phyloP scores from a whole-genome alignment of 2,888 invertebrate genomes.

The Coelogynopora nodosa region DNA sequence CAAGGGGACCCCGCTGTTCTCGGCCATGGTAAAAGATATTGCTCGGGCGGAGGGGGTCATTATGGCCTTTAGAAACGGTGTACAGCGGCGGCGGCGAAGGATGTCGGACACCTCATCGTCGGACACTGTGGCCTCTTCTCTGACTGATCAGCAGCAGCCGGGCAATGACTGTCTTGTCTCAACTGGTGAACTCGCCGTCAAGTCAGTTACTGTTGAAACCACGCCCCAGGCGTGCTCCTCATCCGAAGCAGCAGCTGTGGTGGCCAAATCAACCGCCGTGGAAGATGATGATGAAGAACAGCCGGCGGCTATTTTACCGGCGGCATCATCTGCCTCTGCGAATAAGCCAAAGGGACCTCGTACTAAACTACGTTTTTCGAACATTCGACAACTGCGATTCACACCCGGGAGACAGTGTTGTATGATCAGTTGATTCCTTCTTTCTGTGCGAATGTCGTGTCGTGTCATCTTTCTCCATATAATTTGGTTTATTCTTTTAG shows the following conservation, averaged over 20 bases:
- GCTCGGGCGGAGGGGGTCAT: constrained; percentile 11
- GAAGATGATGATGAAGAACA: background rate
- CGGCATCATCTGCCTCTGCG: background rate
- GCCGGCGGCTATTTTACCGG: background rate
- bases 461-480: too few species aligned
- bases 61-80: background rate
- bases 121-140: background rate
- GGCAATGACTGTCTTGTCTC: too few species aligned
- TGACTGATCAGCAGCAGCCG: background rate
- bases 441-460: background rate
- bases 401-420: background rate
- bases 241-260: too few species aligned
- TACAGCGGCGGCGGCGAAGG: background rate
- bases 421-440: background rate
- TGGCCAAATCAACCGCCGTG: background rate
- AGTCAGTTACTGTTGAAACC: background rate
- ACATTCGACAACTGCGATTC: background rate
- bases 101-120: background rate
- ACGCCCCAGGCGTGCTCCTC: background rate
- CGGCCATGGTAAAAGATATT: background rate
- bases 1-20: background rate
- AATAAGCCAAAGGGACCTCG: background rate
- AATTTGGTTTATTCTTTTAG: too few species aligned
- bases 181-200: background rate
- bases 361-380: background rate